Base-by-base conservation (phyloP, 2,888 invertebrate species). In the Tachystola acroxantha region DNA sequence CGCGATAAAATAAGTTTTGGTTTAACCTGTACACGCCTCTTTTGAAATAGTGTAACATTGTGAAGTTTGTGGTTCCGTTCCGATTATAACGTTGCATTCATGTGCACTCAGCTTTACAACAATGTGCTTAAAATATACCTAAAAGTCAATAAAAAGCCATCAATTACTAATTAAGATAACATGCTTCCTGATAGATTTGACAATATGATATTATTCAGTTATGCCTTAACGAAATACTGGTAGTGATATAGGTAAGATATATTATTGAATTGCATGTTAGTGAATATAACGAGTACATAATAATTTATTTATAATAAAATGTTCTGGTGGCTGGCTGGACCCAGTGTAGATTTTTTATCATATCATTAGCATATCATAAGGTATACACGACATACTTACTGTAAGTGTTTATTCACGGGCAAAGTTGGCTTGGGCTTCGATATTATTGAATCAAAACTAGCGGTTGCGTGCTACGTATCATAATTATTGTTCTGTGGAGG, bases 151-250 rank as follows among this genome's bases (percentile, higher is more conserved):
- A 61, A 65, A 59, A 64, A 46, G 52, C 50, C 66, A 81, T 79
- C 77, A 82, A 81, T 82, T 82, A 82, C 57, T 78, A 78, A 61
- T 66, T 80, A 81, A 81, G 76, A 72, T 57, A 72, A 75, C 74
- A 80, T 79, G 85, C 85, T 86, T 86, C 85, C 85, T 84, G 75
- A 82, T 85, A 85, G 82, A 79, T 78, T 64, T 75, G 85, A 86
- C 85, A 86, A 86, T 86, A 85, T 79, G 51, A 64, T 59, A 64
- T 70, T 16, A 78, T 76, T 80, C 65, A 66, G 69, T 79, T 82
- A 78, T 82, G 85, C 85, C 85, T 81, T 84, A 82, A 71, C 40
- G 65, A 76, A 70, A 77, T 79, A 81, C 62, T 72, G 66, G 72
- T 84, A 81, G 79, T 76, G 67, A 76, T 75, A 66, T 76, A 74